These are phyloP conservation scores for Pteropus rufus DNA, from an alignment of 2,797 vertebrate species.

Conservation along the genomic window DNA sequence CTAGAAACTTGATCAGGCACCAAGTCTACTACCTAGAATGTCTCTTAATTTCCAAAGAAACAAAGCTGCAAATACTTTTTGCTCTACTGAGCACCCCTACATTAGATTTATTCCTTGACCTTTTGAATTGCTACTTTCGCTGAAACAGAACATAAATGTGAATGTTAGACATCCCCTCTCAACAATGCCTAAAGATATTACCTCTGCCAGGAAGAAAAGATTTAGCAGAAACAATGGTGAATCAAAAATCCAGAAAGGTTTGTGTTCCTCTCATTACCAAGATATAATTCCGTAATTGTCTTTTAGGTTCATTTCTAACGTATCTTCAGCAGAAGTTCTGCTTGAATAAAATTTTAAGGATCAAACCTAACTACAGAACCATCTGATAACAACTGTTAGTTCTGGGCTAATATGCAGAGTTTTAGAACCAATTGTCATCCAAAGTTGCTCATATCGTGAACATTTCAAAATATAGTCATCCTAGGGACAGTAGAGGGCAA, in stretches of 20 bases:
- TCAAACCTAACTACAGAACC: neutral
- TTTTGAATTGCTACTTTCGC: constrained; percentile 23
- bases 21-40: neutral
- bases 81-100: constrained; percentile 36
- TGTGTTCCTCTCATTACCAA: neutral
- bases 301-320: neutral
- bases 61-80: constrained; percentile 24
- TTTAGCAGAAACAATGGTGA: neutral
- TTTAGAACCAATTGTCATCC: neutral
- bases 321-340: neutral
- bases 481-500: neutral
- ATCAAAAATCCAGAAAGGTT: neutral
- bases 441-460: neutral
- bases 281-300: neutral
- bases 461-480: neutral
- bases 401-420: neutral
- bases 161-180: neutral
- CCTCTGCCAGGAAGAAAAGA: neutral
- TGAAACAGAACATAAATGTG: neutral
- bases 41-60: neutral
- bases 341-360: neutral
- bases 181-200: neutral
- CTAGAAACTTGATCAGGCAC: rapidly evolving
- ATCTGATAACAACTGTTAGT: neutral
- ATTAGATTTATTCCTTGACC: constrained; percentile 1